Conservation (phyloP, 2,888 invertebrate genomes). For the Acleris literana region DNA sequence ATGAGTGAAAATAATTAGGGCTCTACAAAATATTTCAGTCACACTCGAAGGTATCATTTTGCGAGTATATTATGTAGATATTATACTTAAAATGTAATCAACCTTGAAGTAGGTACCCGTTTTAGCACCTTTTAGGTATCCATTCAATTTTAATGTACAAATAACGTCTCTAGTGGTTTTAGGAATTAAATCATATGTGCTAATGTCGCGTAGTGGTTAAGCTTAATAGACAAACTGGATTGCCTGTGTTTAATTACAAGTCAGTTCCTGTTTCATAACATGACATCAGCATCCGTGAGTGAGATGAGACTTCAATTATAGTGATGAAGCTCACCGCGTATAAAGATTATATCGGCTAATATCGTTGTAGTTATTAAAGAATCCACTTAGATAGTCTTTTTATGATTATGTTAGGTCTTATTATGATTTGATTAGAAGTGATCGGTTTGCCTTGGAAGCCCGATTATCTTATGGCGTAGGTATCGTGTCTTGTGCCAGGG, state of each 20-base stretch:
- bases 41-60: too few relatives aligned
- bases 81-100: too few relatives aligned
- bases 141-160: too few relatives aligned
- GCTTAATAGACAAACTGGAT: constrained; percentile 10
- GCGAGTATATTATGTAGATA: too few relatives aligned
- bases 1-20: too few relatives aligned
- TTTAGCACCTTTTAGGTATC: too few relatives aligned
- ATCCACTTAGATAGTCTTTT: constrained; percentile 18
- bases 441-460: constrained; percentile 8
- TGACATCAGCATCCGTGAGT: constrained; percentile 34
- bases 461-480: constrained; percentile 1
- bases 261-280: constrained; percentile 28
- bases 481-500: not conserved
- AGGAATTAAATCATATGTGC: not conserved
- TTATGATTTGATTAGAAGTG: constrained; percentile 19
- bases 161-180: not conserved
- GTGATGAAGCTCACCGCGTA: constrained; percentile 20
- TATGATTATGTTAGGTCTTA: constrained; percentile 20
- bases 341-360: constrained; percentile 33
- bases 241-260: constrained; percentile 16
- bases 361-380: constrained; percentile 21
- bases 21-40: too few relatives aligned
- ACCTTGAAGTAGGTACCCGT: too few relatives aligned
- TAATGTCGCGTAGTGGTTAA: not conserved
- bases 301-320: constrained; percentile 32